Conservation (phyloP, 1,140 invertebrate genomes). For the Cherax destructor region DNA sequence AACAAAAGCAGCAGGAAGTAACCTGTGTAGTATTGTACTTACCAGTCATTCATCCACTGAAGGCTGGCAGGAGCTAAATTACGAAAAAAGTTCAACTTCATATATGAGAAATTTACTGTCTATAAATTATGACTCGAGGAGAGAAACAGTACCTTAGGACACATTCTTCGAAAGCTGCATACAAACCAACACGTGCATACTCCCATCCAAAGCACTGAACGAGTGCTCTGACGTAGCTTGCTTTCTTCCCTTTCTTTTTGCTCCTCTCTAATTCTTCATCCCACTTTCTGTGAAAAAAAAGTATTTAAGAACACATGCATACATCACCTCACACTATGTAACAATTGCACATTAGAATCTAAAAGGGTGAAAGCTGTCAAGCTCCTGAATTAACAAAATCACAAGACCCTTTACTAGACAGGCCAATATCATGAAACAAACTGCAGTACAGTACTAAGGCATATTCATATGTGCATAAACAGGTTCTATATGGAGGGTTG, state of each 20-base stretch:
- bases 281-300: constrained; percentile 60
- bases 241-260: constrained; percentile 41
- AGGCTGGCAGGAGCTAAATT: background rate
- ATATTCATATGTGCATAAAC: too few relatives aligned
- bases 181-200: constrained; percentile 55
- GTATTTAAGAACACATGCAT: background rate
- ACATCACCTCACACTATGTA: background rate
- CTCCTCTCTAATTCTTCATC: constrained; percentile 57
- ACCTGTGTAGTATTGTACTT: background rate
- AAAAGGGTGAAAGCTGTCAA: background rate
- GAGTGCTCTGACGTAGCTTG: constrained; percentile 67
- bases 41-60: background rate
- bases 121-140: background rate
- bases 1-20: background rate
- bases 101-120: too few relatives aligned
- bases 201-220: constrained; percentile 65
- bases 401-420: too few relatives aligned
- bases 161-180: constrained; percentile 71
- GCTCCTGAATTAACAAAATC: too few relatives aligned
- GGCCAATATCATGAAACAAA: too few relatives aligned
- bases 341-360: background rate
- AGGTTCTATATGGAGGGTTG: too few relatives aligned
- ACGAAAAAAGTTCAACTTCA: too few relatives aligned
- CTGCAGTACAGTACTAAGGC: too few relatives aligned
- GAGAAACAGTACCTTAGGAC: constrained; percentile 58